A percentile compares a stretch with the other conserved stretches of the same genome.
Evolutionary conservation across 2,797 vertebrate genomes (phyloP).

Genomic region (Rhodeus uyekii): DNA sequence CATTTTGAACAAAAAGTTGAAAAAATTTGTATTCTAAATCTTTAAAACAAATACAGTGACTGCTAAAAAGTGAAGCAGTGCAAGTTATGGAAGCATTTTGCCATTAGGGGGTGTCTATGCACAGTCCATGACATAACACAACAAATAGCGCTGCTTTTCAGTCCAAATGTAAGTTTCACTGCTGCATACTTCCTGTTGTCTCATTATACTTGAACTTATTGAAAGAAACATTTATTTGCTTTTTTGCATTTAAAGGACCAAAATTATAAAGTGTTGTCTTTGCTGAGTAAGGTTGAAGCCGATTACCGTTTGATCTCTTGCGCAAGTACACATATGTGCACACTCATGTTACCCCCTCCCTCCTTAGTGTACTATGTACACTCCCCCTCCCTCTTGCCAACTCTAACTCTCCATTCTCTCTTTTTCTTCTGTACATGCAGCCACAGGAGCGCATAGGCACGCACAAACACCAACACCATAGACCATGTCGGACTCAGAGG

Average conservation of each 20-base stretch:
- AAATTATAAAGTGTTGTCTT: background rate
- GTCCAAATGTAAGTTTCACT: constrained; percentile 9
- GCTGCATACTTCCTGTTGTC: background rate
- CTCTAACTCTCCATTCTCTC: constrained; percentile 37
- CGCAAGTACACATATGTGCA: constrained; percentile 64
- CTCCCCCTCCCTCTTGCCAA: constrained; percentile 46
- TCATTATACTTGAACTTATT: no score
- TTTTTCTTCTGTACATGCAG: constrained; percentile 56
- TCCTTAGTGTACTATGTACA: constrained; percentile 23
- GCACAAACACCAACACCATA: constrained; percentile 56
- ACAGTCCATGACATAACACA: background rate
- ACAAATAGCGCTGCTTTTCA: background rate
- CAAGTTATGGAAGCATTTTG: background rate
- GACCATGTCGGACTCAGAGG: constrained; percentile 80
- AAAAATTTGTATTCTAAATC: no score
- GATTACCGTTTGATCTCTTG: constrained; percentile 35
- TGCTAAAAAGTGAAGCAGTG: no score
- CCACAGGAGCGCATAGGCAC: constrained; percentile 65
- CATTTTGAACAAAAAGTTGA: no score
- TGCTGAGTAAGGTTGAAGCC: background rate
- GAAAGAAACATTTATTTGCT: background rate
- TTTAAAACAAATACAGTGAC: no score
- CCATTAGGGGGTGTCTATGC: constrained; percentile 12
- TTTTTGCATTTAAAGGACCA: background rate
- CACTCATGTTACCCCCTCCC: constrained; percentile 58